A percentile compares a stretch with the other conserved stretches of the same genome.
Conservation (phyloP, 2,797 vertebrate species). For the Coluber constrictor region DNA sequence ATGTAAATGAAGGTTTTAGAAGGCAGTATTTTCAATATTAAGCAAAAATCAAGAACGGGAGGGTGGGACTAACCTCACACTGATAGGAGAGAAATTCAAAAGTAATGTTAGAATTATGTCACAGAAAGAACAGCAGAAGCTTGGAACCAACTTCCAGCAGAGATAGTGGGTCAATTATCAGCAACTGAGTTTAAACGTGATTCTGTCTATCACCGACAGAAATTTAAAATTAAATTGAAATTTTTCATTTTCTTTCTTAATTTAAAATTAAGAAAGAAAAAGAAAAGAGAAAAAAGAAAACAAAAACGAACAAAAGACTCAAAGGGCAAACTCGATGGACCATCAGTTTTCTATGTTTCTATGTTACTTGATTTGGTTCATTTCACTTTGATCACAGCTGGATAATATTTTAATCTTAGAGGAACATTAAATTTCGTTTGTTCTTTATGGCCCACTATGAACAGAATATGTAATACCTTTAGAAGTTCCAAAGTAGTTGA, state of each 20-base stretch:
- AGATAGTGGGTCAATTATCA: not conserved
- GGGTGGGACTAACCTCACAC: not conserved
- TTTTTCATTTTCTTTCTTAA: not conserved
- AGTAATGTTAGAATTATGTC: not conserved
- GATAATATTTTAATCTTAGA: not conserved
- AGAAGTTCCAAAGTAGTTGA: not conserved
- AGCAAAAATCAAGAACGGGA: not conserved
- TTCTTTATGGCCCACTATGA: not conserved
- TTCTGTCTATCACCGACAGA: not conserved
- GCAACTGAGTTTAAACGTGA: not conserved
- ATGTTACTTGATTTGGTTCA: slow-evolving; percentile 45
- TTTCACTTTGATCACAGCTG: slow-evolving; percentile 11
- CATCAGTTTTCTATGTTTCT: not conserved
- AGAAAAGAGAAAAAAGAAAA: not conserved
- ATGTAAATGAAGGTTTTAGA: not conserved
- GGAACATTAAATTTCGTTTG: not conserved
- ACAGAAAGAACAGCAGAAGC: not conserved
- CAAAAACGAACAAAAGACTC: not conserved
- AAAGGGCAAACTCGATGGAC: not conserved
- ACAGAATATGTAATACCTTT: not conserved
- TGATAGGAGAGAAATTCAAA: not conserved
- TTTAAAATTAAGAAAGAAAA: not conserved
- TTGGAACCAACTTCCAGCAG: not conserved
- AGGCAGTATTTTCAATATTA: not conserved
- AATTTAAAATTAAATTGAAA: not conserved